These are phyloP conservation scores for Cetonia aurata DNA, from an alignment of 2,888 invertebrate genomes.

Conservation along the genomic window DNA sequence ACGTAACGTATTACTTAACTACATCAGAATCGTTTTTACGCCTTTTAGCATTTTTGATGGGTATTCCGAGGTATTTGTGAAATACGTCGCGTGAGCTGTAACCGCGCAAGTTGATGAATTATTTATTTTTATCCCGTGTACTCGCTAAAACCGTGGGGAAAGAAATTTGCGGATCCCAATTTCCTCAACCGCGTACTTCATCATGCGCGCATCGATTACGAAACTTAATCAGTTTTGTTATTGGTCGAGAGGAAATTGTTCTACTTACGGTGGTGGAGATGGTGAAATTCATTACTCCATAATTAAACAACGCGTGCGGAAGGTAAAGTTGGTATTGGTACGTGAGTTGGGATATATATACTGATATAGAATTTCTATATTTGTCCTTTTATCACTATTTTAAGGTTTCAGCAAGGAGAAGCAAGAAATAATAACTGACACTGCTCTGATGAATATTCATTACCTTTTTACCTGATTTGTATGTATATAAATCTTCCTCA, in stretches of 20 bases:
- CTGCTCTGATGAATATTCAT: no score
- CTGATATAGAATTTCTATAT: no score
- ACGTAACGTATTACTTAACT: background rate
- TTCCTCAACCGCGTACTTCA: conserved; percentile 12
- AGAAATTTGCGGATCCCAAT: conserved; percentile 21
- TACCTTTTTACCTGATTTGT: no score
- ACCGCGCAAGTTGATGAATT: conserved; percentile 20
- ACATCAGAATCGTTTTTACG: background rate
- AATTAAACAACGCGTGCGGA: conserved; percentile 16
- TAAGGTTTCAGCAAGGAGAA: no score
- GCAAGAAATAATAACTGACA: no score
- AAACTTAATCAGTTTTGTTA: conserved; percentile 23
- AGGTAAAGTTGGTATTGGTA: no score
- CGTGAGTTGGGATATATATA: no score
- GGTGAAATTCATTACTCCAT: conserved; percentile 11
- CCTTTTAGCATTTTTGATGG: background rate
- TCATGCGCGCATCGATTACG: conserved; percentile 21
- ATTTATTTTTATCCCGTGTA: conserved; percentile 25
- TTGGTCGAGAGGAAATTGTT: conserved; percentile 19
- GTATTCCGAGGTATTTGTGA: background rate
- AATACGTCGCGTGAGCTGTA: conserved; percentile 1
- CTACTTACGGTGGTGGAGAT: conserved; percentile 13
- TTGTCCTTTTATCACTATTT: no score
- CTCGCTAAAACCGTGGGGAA: conserved; percentile 5
- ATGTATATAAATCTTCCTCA: no score